Percentiles rank a stretch among this genome's conserved stretches.
Evolutionary conservation across 1,140 invertebrate species (phyloP).

Genomic region (Drosophila erecta): DNA sequence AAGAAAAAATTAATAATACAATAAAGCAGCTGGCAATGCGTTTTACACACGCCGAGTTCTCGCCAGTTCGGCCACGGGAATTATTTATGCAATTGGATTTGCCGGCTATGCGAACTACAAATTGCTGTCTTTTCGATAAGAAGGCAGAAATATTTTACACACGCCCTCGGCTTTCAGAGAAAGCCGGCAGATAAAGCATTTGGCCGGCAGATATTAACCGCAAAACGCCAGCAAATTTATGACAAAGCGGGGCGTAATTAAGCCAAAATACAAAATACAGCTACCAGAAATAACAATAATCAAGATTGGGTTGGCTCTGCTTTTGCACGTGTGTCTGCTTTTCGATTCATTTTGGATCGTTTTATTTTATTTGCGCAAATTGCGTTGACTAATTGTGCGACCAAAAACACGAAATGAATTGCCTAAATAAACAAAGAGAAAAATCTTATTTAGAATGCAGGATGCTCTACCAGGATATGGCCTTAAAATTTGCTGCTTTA

Average conservation of each 20-base stretch:
- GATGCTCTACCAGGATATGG: conserved; percentile 13
- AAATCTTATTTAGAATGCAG: neutral
- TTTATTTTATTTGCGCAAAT: conserved; percentile 57
- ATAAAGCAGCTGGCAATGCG: conserved; percentile 50
- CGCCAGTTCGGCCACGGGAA: conserved; percentile 26
- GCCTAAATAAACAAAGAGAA: conserved; percentile 34
- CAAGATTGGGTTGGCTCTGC: conserved; percentile 49
- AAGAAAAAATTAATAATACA: conserved; percentile 73
- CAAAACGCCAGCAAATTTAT: conserved; percentile 61
- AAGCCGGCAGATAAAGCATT: conserved; percentile 39
- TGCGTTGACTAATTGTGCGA: conserved; percentile 68
- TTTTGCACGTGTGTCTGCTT: conserved; percentile 23
- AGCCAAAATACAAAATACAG: conserved; percentile 54
- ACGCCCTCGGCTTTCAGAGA: conserved; percentile 20
- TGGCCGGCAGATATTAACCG: conserved; percentile 65
- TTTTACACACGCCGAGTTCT: conserved; percentile 42
- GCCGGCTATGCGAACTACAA: conserved; percentile 53
- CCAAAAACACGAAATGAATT: conserved; percentile 45
- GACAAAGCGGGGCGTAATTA: conserved; percentile 65
- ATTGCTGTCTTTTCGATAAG: conserved; percentile 72
- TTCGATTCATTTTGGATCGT: conserved; percentile 30
- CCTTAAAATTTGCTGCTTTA: neutral
- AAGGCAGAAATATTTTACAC: conserved; percentile 50
- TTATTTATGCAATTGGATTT: conserved; percentile 79
- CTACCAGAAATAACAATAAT: conserved; percentile 55